Evolutionary conservation across 2,888 invertebrate genomes (phyloP), one percentile per base, ranked within the genome.

Genomic region (Didymodactylos carnosus): DNA sequence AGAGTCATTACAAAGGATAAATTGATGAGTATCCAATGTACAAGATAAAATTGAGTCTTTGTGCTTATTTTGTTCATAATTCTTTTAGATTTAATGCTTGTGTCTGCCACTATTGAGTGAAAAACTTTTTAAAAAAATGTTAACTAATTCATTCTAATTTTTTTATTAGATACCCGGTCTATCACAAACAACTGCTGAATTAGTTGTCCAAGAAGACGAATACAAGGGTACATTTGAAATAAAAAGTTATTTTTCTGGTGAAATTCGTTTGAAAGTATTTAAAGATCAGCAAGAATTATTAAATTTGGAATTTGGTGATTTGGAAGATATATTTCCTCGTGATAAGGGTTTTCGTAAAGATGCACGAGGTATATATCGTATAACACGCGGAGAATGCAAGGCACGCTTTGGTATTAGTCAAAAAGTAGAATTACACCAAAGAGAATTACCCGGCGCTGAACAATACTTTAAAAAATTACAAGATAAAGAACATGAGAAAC

Each of bases 351-450:
- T 75, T 70, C 51, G 51, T 3, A 41, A 49, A 16, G 72, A 75
- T 49, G 69, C 39, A 39, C 19, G 62, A 41, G 75, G 75, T 16
- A 72, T 72, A 41, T 75, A 72, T 72, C 39, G 25, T 23, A 40
- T 72, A 19, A 75, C 75, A 29, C 62, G 46, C 40, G 75, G 75
- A 13, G 72, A 75, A 51, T 75, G 75, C 29, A 69, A 70, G 40
- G 72, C 72, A 23, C 62, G 69, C 39, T 75, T 75, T 41, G 75
- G 75, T 51, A 46, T 75, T n/a, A 69, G 69, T 11, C 75, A 75
- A 46, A 41, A 49, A 70, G 69, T 75, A 23, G 75, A 72, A 27
- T 69, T 75, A 39, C 75, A 75, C 35, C 40, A 62, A 23, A 49
- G 41, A 35, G 72, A 72, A n/a, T 27, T 75, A 39, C 23, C 23